These are phyloP conservation scores for Sorex maritimensis DNA, from an alignment of 2,797 vertebrate species.

Conservation along the genomic window DNA sequence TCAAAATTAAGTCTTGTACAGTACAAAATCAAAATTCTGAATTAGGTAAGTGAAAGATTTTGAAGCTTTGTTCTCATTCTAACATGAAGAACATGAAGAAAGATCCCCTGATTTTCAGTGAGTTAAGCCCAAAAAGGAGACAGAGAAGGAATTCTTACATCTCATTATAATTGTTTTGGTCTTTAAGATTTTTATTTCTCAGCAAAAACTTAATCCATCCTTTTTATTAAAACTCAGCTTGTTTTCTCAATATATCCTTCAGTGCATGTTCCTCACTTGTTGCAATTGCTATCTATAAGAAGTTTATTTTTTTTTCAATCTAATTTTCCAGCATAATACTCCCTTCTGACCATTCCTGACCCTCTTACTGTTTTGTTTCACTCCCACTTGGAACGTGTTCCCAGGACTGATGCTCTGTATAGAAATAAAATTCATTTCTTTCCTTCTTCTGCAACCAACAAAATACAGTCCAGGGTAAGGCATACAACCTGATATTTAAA, in stretches of 20 bases:
- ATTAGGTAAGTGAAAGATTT: slow-evolving; percentile 20
- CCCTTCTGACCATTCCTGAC: slow-evolving; percentile 45
- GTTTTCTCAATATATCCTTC: slow-evolving; percentile 56
- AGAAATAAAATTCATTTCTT: slow-evolving; percentile 58
- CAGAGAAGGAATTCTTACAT: not conserved
- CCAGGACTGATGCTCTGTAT: slow-evolving; percentile 53
- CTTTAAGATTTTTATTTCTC: slow-evolving; percentile 13
- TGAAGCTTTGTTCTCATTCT: not conserved
- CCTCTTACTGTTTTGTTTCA: slow-evolving; percentile 53
- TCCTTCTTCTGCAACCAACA: not conserved
- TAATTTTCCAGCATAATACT: slow-evolving; percentile 69
- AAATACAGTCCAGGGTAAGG: slow-evolving; percentile 39
- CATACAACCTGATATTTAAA: not conserved
- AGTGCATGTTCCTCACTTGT: slow-evolving; percentile 45
- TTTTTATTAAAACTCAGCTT: slow-evolving; percentile 58
- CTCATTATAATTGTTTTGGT: too few species aligned
- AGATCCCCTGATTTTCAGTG: not conserved
- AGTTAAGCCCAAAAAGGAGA: not conserved
- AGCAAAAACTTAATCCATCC: not conserved
- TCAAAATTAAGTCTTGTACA: not conserved
- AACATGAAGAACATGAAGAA: not conserved
- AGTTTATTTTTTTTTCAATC: slow-evolving; percentile 67
- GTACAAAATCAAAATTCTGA: not conserved
- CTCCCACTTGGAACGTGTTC: not conserved
- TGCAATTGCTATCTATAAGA: slow-evolving; percentile 57